Evolutionary conservation across 35 echinoderm and acorn worm species (phyloP), one percentile per base, ranked within the genome.

Genomic region (Heliocidaris erythrogramma): DNA sequence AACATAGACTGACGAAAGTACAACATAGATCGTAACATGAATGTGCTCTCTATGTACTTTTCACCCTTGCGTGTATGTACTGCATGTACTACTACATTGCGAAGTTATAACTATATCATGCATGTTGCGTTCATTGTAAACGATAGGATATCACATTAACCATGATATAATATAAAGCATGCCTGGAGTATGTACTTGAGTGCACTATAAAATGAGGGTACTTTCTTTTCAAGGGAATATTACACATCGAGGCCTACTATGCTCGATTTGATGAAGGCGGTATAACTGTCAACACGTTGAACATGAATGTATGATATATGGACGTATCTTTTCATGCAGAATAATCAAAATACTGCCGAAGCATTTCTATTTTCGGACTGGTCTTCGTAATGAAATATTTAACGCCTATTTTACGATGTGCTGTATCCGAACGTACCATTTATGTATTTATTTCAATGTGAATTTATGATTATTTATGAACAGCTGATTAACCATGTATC

Each of bases 21-120:
- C 87, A 78, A n/a, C 65, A 78, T 27, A n/a, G 87, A 89, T 89
- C 87, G 87, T 89, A 31, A 31, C 87, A 89, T 48, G 87, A 89
- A 89, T 89, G 87, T 89, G 27, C 29, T 89, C 32, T 89, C 30
- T 21, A n/a, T 78, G 65, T 78, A 78, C 65, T 78, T 78, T 78
- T 78, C 65, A 78, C 27, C 21, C 18, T 78, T 8, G 18, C 65
- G 18, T 78, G 27, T 78, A n/a, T n/a, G 27, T 60, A 60, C 18
- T 6, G 65, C 65, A n/a, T 27, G 65, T 24, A 78, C 18, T 24
- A 24, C 3, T 18, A 27, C 65, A 78, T 78, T 78, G n/a, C n/a
- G 65, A 78, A 21, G 65, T 78, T 78, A n/a, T n/a, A 78, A 78
- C 18, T 78, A 78, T 78, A 2, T 78, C 65, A 78, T 24, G 65